Evolutionary conservation across 2,113 vertebrate genomes (phyloP), one percentile per base, ranked within the genome.

Genomic region (Mionectes macconnelli): DNA sequence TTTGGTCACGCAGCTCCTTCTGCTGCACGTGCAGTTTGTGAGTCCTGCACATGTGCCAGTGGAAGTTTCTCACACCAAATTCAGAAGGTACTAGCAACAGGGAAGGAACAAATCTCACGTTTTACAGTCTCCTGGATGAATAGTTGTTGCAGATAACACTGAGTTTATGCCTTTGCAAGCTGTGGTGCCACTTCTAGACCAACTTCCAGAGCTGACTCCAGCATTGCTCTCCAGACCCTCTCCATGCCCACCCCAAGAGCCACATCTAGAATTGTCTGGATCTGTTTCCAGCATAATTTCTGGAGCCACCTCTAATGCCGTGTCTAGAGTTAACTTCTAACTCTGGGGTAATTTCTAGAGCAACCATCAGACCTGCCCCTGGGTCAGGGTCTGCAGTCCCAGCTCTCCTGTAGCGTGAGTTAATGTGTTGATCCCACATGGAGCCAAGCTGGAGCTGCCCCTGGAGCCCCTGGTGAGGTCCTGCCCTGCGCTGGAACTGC

Each of bases 331-430:
- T 44, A 56, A 70, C 49, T 63, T 4, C 13, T 30, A 23, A 0
- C 56, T 62, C 15, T 9, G 0, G 67, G 44, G 37, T 37, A 5
- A 12, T 39, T 74, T 88, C 37, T 22, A 62, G 85, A 62, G 23
- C 40, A 37, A 6, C 42, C 45, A 39, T 50, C 40, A 9, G n/a
- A 23, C 23, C 21, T 50, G 74, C 27, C 40, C 21, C 12, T 6
- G 66, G 37, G 30, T 40, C 35, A 0, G 2, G 57, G 31, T 73
- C 79, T 62, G 45, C 44, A 12, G 40, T 50, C 53, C 56, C 50
- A 17, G 1, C 0, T 0, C 81, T 39, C 30, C 27, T 24, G 9
- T 13, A 2, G 19, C 1, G 9, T 16, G 66, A 63, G 6, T 66
- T 30, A 2, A 49, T 0, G n/a, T 24, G 42, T 8, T 16, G 70